Evolutionary conservation across 2,113 vertebrate species (phyloP).

Genomic region (Corynorhinus townsendii): DNA sequence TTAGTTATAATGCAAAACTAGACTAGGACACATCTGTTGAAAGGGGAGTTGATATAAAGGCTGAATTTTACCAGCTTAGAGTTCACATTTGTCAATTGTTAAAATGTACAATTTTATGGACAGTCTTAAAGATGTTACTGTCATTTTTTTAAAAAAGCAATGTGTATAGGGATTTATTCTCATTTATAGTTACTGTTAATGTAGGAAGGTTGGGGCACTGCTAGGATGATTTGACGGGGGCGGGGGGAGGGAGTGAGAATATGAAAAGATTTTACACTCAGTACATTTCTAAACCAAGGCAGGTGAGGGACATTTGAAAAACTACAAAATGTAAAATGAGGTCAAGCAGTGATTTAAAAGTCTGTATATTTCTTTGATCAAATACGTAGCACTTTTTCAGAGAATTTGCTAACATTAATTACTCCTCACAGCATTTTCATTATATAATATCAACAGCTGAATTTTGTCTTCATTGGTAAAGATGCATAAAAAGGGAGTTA

Average conservation of each 20-base stretch:
- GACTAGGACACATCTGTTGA: not conserved
- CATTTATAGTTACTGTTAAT: not conserved
- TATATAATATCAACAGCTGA: not conserved
- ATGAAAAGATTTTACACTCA: not conserved
- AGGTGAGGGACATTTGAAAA: slow-evolving; percentile 4
- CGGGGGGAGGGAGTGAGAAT: not conserved
- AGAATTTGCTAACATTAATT: not conserved
- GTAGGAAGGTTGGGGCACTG: not conserved
- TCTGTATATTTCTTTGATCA: not conserved
- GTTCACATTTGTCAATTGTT: not conserved
- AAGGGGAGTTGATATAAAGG: not conserved
- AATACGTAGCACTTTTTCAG: not conserved
- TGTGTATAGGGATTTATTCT: not conserved
- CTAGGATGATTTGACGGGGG: not conserved
- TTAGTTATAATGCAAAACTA: not conserved
- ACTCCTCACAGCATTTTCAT: not conserved
- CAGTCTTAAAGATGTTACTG: not conserved
- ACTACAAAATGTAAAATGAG: not conserved
- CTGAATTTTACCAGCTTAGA: not conserved
- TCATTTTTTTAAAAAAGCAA: not conserved
- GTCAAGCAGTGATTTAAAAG: slow-evolving; percentile 21
- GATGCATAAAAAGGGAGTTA: not conserved
- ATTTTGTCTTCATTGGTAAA: slow-evolving; percentile 9
- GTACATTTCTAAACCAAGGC: not conserved
- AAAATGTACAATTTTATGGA: not conserved